These are phyloP conservation scores for Tiliacea aurago DNA, from an alignment of 2,888 invertebrate genomes.

Conservation along the genomic window DNA sequence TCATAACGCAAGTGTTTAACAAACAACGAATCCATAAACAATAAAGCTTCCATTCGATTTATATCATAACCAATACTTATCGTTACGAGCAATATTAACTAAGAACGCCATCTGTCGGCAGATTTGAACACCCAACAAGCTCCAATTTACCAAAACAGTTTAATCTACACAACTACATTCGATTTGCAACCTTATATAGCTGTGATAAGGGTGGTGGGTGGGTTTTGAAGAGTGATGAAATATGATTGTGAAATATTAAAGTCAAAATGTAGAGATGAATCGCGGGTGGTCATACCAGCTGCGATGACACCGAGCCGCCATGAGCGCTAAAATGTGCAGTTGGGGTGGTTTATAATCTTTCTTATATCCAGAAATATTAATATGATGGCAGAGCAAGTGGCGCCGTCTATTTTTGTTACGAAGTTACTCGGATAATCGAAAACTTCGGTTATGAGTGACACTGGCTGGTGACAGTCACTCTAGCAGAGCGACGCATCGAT, in stretches of 20 bases:
- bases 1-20: slow-evolving; percentile 70
- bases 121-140: slow-evolving; percentile 65
- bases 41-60: slow-evolving; percentile 71
- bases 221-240: slow-evolving; percentile 21
- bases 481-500: too few relatives aligned
- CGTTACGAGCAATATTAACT: slow-evolving; percentile 79
- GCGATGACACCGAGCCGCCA: slow-evolving; percentile 73
- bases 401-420: too few relatives aligned
- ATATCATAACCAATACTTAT: slow-evolving; percentile 78
- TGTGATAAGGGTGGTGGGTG: slow-evolving; percentile 37
- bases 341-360: not conserved
- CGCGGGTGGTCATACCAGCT: slow-evolving; percentile 87
- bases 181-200: slow-evolving; percentile 57
- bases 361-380: not conserved
- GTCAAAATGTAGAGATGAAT: slow-evolving; percentile 79
- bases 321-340: slow-evolving; percentile 55
- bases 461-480: too few relatives aligned
- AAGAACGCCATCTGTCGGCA: slow-evolving; percentile 85
- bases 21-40: slow-evolving; percentile 80
- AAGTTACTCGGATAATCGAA: too few relatives aligned
- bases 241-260: slow-evolving; percentile 70
- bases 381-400: too few relatives aligned
- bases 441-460: too few relatives aligned
- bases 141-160: slow-evolving; percentile 42
- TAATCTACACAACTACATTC: not conserved